These are phyloP conservation scores for Megalops cyprinoides DNA, from an alignment of 2,797 vertebrate species.

Conservation along the genomic window DNA sequence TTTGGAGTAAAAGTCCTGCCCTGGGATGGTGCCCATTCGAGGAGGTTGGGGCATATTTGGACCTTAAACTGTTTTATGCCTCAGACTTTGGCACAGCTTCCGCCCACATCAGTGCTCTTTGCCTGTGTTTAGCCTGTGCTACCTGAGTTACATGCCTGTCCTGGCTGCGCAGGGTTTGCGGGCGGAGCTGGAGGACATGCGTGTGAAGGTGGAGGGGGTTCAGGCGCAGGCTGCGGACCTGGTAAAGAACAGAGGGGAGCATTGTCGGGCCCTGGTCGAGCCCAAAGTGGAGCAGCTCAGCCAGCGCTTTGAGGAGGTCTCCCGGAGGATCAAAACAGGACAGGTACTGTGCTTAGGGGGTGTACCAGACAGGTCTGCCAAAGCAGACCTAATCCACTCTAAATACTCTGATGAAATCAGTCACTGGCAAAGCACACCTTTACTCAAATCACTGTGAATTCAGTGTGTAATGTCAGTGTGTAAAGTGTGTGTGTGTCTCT, in stretches of 20 bases:
- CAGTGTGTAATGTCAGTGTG: background rate
- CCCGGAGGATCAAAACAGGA: constrained; percentile 84
- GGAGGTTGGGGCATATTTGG: no score
- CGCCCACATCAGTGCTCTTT: background rate
- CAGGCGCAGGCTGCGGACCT: constrained; percentile 83
- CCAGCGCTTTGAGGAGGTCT: constrained; percentile 80
- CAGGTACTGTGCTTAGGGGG: no score
- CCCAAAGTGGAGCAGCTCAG: constrained; percentile 87
- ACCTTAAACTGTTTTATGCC: no score
- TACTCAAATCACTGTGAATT: background rate
- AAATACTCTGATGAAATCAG: background rate
- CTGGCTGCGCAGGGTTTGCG: constrained; percentile 84
- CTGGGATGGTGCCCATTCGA: no score
- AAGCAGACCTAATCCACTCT: background rate
- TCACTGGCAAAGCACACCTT: background rate
- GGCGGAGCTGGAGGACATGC: constrained; percentile 87
- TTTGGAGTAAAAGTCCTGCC: no score
- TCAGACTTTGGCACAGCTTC: no score
- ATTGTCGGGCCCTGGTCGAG: constrained; percentile 88
- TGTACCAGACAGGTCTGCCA: no score
- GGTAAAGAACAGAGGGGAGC: constrained; percentile 86
- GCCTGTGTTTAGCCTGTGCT: constrained; percentile 5
- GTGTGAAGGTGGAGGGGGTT: constrained; percentile 84
- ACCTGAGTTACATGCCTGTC: constrained; percentile 60
- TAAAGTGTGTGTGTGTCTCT: background rate